Evolutionary conservation across 2,888 invertebrate species (phyloP).

Genomic region (Tetropium fuscum): DNA sequence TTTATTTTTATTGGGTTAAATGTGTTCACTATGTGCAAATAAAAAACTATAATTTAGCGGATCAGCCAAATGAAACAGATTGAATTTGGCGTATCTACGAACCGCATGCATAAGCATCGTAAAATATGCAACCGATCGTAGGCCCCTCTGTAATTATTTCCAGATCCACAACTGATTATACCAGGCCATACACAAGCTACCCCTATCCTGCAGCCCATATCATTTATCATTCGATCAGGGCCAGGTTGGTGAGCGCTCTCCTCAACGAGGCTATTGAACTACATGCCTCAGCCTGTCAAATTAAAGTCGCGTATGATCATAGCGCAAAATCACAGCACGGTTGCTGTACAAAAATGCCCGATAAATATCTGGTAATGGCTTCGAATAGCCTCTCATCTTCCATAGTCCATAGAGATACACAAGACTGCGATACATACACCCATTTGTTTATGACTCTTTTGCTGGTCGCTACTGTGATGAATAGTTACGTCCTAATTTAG

Average conservation of each 20-base stretch:
- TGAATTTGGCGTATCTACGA: too few species aligned
- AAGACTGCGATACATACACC: not conserved
- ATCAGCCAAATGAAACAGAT: too few species aligned
- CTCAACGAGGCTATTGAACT: slow-evolving; percentile 22
- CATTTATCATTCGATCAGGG: slow-evolving; percentile 18
- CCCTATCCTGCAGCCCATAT: slow-evolving; percentile 7
- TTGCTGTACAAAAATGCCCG: slow-evolving; percentile 11
- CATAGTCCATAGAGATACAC: not conserved
- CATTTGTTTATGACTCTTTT: slow-evolving; percentile 10
- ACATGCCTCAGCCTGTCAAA: slow-evolving; percentile 14
- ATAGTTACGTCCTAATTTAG: not conserved
- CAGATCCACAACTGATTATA: slow-evolving; percentile 4
- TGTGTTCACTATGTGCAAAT: too few species aligned
- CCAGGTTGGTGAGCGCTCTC: slow-evolving; percentile 13
- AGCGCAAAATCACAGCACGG: slow-evolving; percentile 10
- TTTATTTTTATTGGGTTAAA: too few species aligned
- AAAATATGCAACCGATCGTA: too few species aligned
- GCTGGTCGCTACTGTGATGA: not conserved
- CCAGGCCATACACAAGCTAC: not conserved
- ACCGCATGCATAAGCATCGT: too few species aligned
- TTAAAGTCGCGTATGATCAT: slow-evolving; percentile 14
- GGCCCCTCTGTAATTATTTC: slow-evolving; percentile 16
- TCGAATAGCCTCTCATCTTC: slow-evolving; percentile 4
- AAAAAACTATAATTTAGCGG: too few species aligned
- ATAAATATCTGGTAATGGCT: slow-evolving; percentile 18